Percentiles rank a stretch among this genome's conserved stretches.
phyloP scores from a whole-genome alignment of 2,797 vertebrate genomes.

The Protonibea diacanthus region DNA sequence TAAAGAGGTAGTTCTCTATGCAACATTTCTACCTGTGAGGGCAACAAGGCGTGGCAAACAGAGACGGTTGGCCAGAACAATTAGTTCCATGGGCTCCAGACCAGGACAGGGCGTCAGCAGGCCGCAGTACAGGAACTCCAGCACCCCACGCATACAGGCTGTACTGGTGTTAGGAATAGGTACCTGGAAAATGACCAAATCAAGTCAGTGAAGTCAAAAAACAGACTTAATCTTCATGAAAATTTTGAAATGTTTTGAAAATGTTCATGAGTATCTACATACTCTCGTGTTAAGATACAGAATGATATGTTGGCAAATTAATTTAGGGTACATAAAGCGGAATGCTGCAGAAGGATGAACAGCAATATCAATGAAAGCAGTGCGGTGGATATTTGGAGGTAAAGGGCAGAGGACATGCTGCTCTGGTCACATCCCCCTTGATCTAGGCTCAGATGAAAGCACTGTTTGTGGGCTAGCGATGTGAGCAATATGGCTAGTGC shows the following conservation, averaged over 20 bases:
- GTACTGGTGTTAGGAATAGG: constrained; percentile 89
- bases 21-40: constrained; percentile 85
- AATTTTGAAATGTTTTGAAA: not conserved
- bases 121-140: constrained; percentile 92
- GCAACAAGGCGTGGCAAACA: constrained; percentile 92
- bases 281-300: not conserved
- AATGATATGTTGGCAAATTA: not conserved
- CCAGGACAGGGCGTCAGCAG: constrained; percentile 86
- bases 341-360: not conserved
- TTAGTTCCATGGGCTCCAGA: constrained; percentile 90
- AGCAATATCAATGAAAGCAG: constrained; percentile 24
- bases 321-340: not conserved
- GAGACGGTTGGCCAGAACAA: constrained; percentile 90
- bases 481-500: constrained; percentile 40
- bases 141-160: constrained; percentile 88
- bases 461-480: constrained; percentile 56
- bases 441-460: constrained; percentile 74
- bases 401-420: constrained; percentile 57
- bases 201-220: not conserved
- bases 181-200: constrained; percentile 80
- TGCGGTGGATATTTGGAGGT: constrained; percentile 27
- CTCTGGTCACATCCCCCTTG: constrained; percentile 59
- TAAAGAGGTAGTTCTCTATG: not conserved
- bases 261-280: not conserved
- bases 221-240: not conserved